Conservation (phyloP, 2,797 vertebrate species). For the Manis pentadactyla region DNA sequence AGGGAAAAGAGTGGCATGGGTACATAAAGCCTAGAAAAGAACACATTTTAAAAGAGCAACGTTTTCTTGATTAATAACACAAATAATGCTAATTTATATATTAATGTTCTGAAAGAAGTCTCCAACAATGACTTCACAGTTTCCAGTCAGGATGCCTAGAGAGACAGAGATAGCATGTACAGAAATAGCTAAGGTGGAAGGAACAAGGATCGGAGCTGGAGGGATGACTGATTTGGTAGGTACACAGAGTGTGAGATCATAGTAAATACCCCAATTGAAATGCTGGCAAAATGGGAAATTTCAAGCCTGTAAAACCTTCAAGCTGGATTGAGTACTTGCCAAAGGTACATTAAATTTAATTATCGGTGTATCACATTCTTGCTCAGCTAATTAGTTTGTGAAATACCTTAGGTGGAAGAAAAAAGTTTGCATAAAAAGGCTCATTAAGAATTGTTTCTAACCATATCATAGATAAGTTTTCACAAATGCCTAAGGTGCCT, state of each 20-base stretch:
- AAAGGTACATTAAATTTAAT: conserved; percentile 10
- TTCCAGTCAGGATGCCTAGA: background rate
- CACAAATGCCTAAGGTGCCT: no score
- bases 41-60: background rate
- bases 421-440: conserved; percentile 22
- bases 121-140: background rate
- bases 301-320: background rate
- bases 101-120: background rate
- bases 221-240: background rate
- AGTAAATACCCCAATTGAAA: background rate
- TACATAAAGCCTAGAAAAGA: background rate
- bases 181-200: background rate
- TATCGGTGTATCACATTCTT: background rate
- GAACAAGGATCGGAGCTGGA: background rate
- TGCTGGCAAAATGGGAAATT: background rate
- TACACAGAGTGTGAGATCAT: background rate
- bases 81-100: background rate
- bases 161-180: background rate
- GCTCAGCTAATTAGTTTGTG: background rate
- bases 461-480: no score
- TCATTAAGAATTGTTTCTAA: conserved; percentile 29
- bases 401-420: background rate
- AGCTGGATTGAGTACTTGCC: background rate
- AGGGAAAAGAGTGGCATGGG: background rate
- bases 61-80: background rate